Percentiles rank a stretch among this genome's conserved stretches.
phyloP scores from a whole-genome alignment of 92 coral and sea anemone species.

The Porites lobata region DNA sequence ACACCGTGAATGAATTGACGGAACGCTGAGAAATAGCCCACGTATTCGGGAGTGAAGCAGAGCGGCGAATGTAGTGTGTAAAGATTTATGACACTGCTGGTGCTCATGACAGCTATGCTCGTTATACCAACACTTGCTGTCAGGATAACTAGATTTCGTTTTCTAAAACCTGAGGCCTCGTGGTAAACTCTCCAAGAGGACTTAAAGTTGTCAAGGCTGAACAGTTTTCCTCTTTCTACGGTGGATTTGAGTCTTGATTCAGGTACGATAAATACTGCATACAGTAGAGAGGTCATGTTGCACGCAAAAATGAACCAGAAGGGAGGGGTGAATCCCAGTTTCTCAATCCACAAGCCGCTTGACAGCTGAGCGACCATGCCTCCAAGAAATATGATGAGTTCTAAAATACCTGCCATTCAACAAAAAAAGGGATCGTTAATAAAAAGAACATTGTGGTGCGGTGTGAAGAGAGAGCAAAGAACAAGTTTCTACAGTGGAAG shows the following conservation, averaged over 20 bases:
- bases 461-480: too few species aligned
- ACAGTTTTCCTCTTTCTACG: conserved; percentile 31
- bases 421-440: too few species aligned
- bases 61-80: conserved; percentile 75
- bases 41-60: conserved; percentile 77
- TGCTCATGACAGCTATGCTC: conserved; percentile 37
- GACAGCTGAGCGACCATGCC: conserved; percentile 83
- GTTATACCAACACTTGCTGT: conserved; percentile 33
- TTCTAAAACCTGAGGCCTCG: conserved; percentile 13
- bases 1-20: conserved; percentile 65
- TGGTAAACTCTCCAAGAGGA: conserved; percentile 57
- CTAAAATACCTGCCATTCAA: conserved; percentile 65
- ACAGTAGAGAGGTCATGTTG: conserved; percentile 52
- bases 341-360: conserved; percentile 79
- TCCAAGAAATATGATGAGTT: conserved; percentile 73
- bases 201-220: conserved; percentile 68
- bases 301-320: conserved; percentile 67
- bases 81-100: conserved; percentile 45
- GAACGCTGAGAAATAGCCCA: conserved; percentile 76
- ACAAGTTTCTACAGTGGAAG: too few species aligned
- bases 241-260: conserved; percentile 58
- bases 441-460: too few species aligned
- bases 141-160: conserved; percentile 68
- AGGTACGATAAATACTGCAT: conserved; percentile 74
- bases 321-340: conserved; percentile 75